Percentiles rank a stretch among this genome's conserved stretches.
These are phyloP conservation scores for Cladopsammia gracilis DNA, from an alignment of 64 coral and sea anemone genomes.

Conservation along the genomic window DNA sequence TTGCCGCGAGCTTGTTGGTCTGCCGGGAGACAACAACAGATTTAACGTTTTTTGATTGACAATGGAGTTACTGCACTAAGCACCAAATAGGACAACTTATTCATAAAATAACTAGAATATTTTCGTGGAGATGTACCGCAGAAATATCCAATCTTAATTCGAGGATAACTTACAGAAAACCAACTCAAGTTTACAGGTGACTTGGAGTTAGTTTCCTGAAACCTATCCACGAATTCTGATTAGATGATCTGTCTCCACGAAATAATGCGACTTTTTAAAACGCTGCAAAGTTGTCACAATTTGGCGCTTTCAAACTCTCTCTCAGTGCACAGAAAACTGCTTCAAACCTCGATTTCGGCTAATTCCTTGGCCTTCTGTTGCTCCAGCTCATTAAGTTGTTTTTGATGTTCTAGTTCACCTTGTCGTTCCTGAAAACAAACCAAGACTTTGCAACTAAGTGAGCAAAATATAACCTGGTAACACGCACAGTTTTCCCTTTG, in stretches of 20 bases:
- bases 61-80: background rate
- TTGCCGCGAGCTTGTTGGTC: slow-evolving; percentile 76
- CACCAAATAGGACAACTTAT: background rate
- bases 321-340: background rate
- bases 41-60: background rate
- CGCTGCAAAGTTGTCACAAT: too few species aligned
- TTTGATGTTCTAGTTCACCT: slow-evolving; percentile 79
- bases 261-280: background rate
- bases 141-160: too few species aligned
- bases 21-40: background rate
- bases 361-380: slow-evolving; percentile 79
- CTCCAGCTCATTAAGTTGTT: slow-evolving; percentile 78
- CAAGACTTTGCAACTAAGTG: background rate
- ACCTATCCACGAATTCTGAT: background rate
- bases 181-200: too few species aligned
- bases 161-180: too few species aligned
- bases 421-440: slow-evolving; percentile 67
- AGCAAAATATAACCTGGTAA: background rate
- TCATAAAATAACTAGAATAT: too few species aligned
- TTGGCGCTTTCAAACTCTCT: too few species aligned
- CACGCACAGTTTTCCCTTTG: background rate
- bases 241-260: background rate
- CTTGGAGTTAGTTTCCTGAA: too few species aligned
- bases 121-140: too few species aligned
- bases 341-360: slow-evolving; percentile 87